These are phyloP conservation scores for Steinernema feltiae DNA, from an alignment of 1,140 invertebrate genomes.

Conservation along the genomic window DNA sequence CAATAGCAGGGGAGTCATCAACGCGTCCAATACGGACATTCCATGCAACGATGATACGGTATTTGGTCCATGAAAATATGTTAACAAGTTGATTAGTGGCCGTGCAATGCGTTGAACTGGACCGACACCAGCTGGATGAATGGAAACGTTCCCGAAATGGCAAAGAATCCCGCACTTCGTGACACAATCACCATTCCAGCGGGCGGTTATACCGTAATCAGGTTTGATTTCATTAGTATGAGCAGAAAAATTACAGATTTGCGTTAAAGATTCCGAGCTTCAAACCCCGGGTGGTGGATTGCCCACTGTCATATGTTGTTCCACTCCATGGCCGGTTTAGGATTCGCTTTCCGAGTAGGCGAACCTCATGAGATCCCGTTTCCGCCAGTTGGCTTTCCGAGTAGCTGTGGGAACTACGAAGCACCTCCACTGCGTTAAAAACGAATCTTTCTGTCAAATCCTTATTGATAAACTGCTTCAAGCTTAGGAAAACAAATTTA, in stretches of 20 bases:
- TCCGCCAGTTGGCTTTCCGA: not conserved
- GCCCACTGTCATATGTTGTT: not conserved
- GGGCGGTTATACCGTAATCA: not conserved
- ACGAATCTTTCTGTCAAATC: too few species aligned
- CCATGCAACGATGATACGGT: not conserved
- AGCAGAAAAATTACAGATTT: not conserved
- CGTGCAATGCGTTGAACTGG: not conserved
- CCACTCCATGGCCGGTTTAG: not conserved
- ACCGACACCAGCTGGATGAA: not conserved
- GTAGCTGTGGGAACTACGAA: not conserved
- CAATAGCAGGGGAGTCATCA: slow-evolving; percentile 21
- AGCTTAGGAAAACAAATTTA: too few species aligned
- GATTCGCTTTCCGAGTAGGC: not conserved
- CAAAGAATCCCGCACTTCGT: not conserved
- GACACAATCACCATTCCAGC: not conserved
- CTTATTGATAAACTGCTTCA: too few species aligned
- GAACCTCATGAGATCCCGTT: not conserved
- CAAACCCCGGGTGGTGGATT: not conserved
- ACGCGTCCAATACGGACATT: not conserved
- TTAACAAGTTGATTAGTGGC: not conserved
- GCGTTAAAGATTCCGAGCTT: not conserved
- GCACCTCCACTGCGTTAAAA: too few species aligned
- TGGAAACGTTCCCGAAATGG: not conserved
- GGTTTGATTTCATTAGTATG: not conserved
- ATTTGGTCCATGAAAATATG: not conserved